These are phyloP conservation scores for Syrrhaptes paradoxus DNA, from an alignment of 2,113 vertebrate genomes.

Conservation along the genomic window DNA sequence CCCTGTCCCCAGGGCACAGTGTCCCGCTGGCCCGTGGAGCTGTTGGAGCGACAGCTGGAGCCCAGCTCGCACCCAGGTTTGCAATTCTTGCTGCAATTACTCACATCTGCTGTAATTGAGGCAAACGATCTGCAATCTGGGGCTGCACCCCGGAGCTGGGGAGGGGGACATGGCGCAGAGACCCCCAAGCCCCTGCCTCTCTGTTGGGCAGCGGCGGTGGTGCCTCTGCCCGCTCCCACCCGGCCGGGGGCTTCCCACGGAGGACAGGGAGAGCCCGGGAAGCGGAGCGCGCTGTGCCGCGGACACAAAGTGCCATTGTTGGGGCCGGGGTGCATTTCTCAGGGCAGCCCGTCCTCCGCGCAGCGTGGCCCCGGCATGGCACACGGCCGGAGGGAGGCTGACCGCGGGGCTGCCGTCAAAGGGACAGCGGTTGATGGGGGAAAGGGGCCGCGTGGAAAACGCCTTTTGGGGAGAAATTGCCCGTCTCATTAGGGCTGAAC, in stretches of 20 bases:
- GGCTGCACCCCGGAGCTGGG: background rate
- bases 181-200: background rate
- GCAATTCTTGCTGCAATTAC: background rate
- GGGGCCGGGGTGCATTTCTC: constrained; percentile 70
- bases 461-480: constrained; percentile 47
- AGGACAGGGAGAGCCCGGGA: constrained; percentile 74
- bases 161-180: background rate
- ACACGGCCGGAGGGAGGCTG: constrained; percentile 52
- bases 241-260: constrained; percentile 69
- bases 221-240: background rate
- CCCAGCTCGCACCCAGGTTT: background rate
- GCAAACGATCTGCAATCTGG: background rate
- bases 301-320: constrained; percentile 86
- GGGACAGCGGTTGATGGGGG: constrained; percentile 76
- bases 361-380: constrained; percentile 46
- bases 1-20: too few species aligned
- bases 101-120: background rate
- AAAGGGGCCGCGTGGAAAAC: constrained; percentile 62
- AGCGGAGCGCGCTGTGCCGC: constrained; percentile 82
- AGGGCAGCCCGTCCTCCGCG: constrained; percentile 67
- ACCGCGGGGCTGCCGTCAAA: background rate
- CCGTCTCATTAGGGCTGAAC: constrained; percentile 61
- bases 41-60: background rate
- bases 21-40: too few species aligned
- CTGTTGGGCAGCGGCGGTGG: constrained; percentile 51